Percentiles rank a stretch among this genome's conserved stretches.
Evolutionary conservation across 2,888 invertebrate species (phyloP).

Genomic region (Lithosia quadra): DNA sequence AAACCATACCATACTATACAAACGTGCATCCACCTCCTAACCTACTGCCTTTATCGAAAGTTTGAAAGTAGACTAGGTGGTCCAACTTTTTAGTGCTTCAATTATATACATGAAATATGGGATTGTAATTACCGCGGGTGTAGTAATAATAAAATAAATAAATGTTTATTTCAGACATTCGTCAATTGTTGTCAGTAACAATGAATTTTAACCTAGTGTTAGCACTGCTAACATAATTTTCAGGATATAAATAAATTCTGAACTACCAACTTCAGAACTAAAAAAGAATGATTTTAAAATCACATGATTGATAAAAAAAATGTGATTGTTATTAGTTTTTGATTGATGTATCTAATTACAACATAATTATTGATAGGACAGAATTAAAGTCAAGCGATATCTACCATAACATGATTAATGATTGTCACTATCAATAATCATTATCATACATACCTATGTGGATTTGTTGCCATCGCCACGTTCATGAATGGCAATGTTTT

Average conservation of each 20-base stretch:
- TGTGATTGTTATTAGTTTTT: constrained; percentile 45
- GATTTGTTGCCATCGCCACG: constrained; percentile 2
- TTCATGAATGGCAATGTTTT: not conserved
- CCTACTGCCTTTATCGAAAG: too few relatives aligned
- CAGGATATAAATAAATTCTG: not conserved
- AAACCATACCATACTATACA: too few relatives aligned
- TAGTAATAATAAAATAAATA: too few relatives aligned
- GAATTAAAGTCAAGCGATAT: not conserved
- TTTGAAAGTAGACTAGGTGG: too few relatives aligned
- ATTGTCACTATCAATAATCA: constrained; percentile 7
- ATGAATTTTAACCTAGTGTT: too few relatives aligned
- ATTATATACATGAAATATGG: too few relatives aligned
- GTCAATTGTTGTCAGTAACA: too few relatives aligned
- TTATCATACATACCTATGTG: not conserved
- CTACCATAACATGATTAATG: constrained; percentile 3
- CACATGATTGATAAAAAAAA: constrained; percentile 60
- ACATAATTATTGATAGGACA: constrained; percentile 33
- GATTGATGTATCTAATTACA: constrained; percentile 47
- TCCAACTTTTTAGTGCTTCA: too few relatives aligned
- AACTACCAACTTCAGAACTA: constrained; percentile 36
- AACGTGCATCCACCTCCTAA: too few relatives aligned
- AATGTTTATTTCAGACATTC: too few relatives aligned
- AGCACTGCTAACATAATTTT: too few relatives aligned
- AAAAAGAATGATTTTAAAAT: constrained; percentile 29
- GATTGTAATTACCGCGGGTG: too few relatives aligned